These are phyloP conservation scores for Horisme vitalbata DNA, from an alignment of 2,888 invertebrate genomes.

Conservation along the genomic window DNA sequence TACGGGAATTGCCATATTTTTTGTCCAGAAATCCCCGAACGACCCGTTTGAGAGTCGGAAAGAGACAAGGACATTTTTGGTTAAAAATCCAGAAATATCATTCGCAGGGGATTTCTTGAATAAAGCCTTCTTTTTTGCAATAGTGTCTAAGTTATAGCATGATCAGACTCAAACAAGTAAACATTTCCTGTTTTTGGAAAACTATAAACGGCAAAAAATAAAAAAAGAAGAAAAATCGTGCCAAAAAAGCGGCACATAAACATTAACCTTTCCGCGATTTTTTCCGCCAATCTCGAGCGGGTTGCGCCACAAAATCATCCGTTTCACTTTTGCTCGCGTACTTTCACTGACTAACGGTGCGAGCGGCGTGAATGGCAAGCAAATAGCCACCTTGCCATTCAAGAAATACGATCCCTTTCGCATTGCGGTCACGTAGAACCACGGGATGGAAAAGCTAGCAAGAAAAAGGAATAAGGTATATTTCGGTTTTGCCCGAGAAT, in stretches of 20 bases:
- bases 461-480: slow-evolving; percentile 25
- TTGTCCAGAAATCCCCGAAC: too few relatives aligned
- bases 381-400: slow-evolving; percentile 44
- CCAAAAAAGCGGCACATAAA: slow-evolving; percentile 13
- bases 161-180: too few relatives aligned
- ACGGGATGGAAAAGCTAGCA: slow-evolving; percentile 34
- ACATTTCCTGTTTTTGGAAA: too few relatives aligned
- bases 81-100: too few relatives aligned
- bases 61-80: too few relatives aligned
- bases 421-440: slow-evolving; percentile 28
- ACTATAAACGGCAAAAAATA: too few relatives aligned
- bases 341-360: slow-evolving; percentile 79
- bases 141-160: too few relatives aligned
- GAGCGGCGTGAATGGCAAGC: slow-evolving; percentile 42
- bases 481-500: slow-evolving; percentile 49
- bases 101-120: too few relatives aligned
- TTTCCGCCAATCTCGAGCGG: slow-evolving; percentile 65
- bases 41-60: too few relatives aligned
- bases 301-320: slow-evolving; percentile 66
- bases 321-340: slow-evolving; percentile 78
- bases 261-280: slow-evolving; percentile 46
- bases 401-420: slow-evolving; percentile 22
- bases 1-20: too few relatives aligned
- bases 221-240: slow-evolving; percentile 4
- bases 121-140: too few relatives aligned